phyloP scores from a whole-genome alignment of 2,888 invertebrate genomes.

The Drosophila stalkeri region DNA sequence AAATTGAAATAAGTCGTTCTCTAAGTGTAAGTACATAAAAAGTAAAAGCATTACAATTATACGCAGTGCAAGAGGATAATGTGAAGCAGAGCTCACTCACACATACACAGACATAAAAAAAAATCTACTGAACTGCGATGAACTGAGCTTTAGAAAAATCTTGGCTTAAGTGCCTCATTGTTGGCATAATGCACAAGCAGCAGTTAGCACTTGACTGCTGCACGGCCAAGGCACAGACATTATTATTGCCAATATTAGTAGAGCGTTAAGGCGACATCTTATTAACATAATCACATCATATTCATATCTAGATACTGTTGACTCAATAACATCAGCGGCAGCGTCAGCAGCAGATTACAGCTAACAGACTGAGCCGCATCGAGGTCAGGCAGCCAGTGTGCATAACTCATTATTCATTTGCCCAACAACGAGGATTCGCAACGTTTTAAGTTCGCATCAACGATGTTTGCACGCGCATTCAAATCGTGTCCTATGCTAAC shows the following conservation, averaged over 20 bases:
- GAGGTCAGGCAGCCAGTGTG: conserved; percentile 38
- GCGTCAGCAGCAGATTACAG: neutral
- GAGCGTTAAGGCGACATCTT: conserved; percentile 23
- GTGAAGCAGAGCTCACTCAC: neutral
- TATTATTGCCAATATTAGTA: conserved; percentile 18
- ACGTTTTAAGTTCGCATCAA: neutral
- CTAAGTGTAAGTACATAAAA: conserved; percentile 21
- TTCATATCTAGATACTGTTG: conserved; percentile 30
- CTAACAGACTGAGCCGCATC: conserved; percentile 5
- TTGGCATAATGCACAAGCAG: conserved; percentile 1
- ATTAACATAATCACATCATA: conserved; percentile 51
- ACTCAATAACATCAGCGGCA: conserved; percentile 9
- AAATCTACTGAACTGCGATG: neutral
- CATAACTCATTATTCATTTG: conserved; percentile 8
- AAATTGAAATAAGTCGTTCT: no score
- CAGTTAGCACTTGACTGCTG: conserved; percentile 12
- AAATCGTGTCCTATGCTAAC: neutral
- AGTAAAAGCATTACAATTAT: conserved; percentile 42
- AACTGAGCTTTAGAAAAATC: conserved; percentile 3
- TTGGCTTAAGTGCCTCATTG: conserved; percentile 21
- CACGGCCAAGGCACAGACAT: conserved; percentile 19
- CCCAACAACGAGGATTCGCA: neutral
- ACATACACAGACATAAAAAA: neutral
- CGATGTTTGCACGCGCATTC: conserved; percentile 4
- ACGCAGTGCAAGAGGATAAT: conserved; percentile 25